phyloP scores from a whole-genome alignment of 2,113 vertebrate genomes.

The Engystomops pustulosus region DNA sequence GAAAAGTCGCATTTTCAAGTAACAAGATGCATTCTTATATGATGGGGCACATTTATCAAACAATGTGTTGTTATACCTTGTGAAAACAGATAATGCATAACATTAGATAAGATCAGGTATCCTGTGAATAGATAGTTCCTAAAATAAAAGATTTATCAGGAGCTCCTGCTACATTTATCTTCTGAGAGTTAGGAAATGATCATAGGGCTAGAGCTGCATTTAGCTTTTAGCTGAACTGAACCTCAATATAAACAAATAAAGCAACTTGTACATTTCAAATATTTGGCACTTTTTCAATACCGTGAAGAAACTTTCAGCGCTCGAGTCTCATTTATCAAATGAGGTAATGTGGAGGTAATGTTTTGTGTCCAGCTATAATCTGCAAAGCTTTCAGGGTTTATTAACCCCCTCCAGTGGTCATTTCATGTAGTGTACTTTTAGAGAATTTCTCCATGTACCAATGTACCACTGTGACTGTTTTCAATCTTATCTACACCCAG shows the following conservation, averaged over 20 bases:
- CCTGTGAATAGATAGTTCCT: not conserved
- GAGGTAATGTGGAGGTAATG: constrained; percentile 17
- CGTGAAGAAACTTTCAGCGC: constrained; percentile 13
- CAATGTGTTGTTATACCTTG: not conserved
- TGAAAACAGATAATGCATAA: not conserved
- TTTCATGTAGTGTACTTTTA: not conserved
- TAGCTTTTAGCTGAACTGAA: constrained; percentile 5
- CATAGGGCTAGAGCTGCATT: not conserved
- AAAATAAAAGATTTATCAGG: not conserved
- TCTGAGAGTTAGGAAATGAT: not conserved
- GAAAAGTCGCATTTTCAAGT: not conserved
- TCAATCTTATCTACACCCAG: too few relatives aligned
- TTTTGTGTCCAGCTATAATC: constrained; percentile 34
- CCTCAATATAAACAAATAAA: constrained; percentile 26
- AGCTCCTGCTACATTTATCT: not conserved
- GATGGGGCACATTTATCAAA: not conserved
- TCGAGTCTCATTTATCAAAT: constrained; percentile 37
- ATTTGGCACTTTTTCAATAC: not conserved
- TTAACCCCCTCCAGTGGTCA: constrained; percentile 29
- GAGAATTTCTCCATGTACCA: too few relatives aligned
- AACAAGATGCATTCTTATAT: not conserved
- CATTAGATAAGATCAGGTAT: constrained; percentile 23
- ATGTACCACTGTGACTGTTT: too few relatives aligned
- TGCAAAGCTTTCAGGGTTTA: constrained; percentile 4
- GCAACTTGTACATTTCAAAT: constrained; percentile 2